Evolutionary conservation across 2,888 invertebrate genomes (phyloP), one percentile per base, ranked within the genome.

Genomic region (Leptinotarsa tumamoca): DNA sequence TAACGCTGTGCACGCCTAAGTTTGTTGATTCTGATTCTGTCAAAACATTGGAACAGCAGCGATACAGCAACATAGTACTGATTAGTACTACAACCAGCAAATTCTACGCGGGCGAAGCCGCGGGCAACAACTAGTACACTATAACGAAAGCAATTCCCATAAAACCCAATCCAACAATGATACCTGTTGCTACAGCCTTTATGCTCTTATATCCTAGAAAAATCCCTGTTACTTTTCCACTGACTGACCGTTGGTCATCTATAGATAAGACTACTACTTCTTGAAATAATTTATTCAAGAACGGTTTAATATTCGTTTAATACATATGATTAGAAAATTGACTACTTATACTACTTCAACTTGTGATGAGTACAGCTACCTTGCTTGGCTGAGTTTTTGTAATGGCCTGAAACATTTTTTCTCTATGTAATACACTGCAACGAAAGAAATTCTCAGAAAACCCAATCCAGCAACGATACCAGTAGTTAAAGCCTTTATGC

Each of bases 121-220:
- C 21, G 21, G 21, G 21, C 21, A 21, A 21, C 21, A 21, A 21
- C 21, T 90, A 91, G 88, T 90, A 92, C 83, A 93, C 90, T 71
- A 92, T 92, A 68, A 90, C 92, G 71, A 92, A 90, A 14, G 92
- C 90, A 76, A 92, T 91, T 17, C 92, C 91, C 79, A 95, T 87
- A 84, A 94, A 92, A 74, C 93, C 90, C 76, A 95, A 90, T 50
- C 92, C 93, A 17, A 91, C 93, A n/a, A 21, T 21, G 21, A 93
- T 91, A 69, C 93, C 95, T 84, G 92, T 92, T 52, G 94, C 93
- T 79, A 93, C 91, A 50, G 93, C 93, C 73, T 93, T 91, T 87
- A 94, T 91, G 76, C 93, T 92, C 79, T 92, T 91, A 87, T 93
- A 94, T 69, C 92, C 92, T 61, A 95, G 95, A 82, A 95, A 93